Base-by-base conservation (phyloP, 1,140 invertebrate species). In the Leptoteleia sp. region DNA sequence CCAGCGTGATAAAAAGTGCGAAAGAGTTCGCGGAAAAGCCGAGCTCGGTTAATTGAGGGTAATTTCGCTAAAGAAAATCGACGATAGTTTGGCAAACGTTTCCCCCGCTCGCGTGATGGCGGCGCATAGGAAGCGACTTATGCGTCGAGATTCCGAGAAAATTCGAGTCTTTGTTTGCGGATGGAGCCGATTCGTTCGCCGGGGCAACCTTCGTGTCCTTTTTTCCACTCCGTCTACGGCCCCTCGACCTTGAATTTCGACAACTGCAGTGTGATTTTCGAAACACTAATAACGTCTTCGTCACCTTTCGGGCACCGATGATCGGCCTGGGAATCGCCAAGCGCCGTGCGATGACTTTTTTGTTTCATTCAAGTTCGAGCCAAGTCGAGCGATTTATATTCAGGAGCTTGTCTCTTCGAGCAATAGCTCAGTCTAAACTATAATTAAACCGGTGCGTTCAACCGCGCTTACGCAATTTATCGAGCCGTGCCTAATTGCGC, bases 391-490 rank as follows among this genome's bases (percentile, higher is more conserved):
- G 61, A 62, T 73, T 68, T 73, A 68, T 73, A 76, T 76, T 73
- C 68, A 57, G 59, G 35, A 79, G 64, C 67, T 71, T 62, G 71
- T 70, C 75, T 79, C 57, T 71, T 50, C n/a, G 52, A 70, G 68
- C 62, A 79, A 76, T 73, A 77, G 67, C 70, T 77, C 38, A 43
- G 55, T 62, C 70, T 79, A 79, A 77, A 81, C 80, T 81, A 81
- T 81, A 81, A 81, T 81, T 81, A 81, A 81, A 81, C 64, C 70
- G 73, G 79, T 77, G 70, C 77, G 77, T 79, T 81, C 80, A 80
- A 81, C 77, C 68, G 65, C 73, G 77, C 68, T 81, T 81, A 79
- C 80, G 77, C 80, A 77, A 81, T 81, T 81, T 77, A 80, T 78
- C 73, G 79, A 81, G 73, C 73, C 73, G 79, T 81, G 70, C 73